Evolutionary conservation across 2,888 invertebrate species (phyloP).

Genomic region (Acanthacorydalis orientalis): DNA sequence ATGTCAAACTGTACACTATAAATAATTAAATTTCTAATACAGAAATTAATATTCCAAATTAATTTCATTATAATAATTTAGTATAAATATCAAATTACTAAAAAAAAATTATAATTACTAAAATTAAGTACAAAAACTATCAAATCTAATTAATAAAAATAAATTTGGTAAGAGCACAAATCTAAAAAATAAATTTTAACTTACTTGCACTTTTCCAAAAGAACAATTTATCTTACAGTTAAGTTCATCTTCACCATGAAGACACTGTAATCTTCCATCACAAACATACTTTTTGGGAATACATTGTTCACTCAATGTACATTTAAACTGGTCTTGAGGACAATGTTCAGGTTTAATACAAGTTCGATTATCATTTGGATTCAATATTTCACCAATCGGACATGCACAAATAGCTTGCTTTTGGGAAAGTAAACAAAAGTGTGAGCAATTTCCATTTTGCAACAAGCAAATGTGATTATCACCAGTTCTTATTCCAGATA

Average conservation of each 20-base stretch:
- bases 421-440: conserved; percentile 46
- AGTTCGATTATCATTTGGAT: conserved; percentile 27
- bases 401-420: conserved; percentile 34
- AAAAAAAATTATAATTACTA: no score
- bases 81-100: not conserved
- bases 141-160: not conserved
- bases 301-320: conserved; percentile 30
- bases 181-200: not conserved
- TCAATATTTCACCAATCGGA: conserved; percentile 43
- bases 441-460: conserved; percentile 49
- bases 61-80: no score
- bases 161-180: not conserved
- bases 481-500: conserved; percentile 21
- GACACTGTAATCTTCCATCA: conserved; percentile 21
- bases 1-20: no score
- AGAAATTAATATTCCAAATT: no score
- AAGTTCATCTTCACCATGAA: conserved; percentile 23
- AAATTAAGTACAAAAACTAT: not conserved
- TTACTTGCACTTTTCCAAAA: conserved; percentile 24
- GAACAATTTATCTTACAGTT: conserved; percentile 23
- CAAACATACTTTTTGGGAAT: conserved; percentile 19
- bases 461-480: conserved; percentile 37
- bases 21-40: no score
- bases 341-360: conserved; percentile 39
- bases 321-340: conserved; percentile 23